A percentile compares a stretch with the other conserved stretches of the same genome.
phyloP scores from a whole-genome alignment of 1,140 invertebrate species.

The Helicoverpa zea region DNA sequence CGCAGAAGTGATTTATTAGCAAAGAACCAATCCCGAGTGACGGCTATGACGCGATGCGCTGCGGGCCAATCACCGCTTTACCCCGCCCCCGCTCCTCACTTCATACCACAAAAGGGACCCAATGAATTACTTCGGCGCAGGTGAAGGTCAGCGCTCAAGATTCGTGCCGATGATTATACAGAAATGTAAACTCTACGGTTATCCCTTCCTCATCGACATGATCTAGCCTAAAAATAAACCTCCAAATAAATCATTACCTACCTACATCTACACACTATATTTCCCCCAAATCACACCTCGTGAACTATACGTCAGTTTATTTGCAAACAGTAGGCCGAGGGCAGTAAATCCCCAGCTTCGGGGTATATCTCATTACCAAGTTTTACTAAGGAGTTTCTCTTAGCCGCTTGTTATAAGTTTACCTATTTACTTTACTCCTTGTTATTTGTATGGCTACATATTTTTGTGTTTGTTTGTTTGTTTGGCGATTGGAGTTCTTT shows the following conservation, averaged over 20 bases:
- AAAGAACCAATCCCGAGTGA: too few species aligned
- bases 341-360: conserved; percentile 52
- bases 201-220: too few species aligned
- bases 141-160: too few species aligned
- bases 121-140: too few species aligned
- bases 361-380: conserved; percentile 58
- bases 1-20: too few species aligned
- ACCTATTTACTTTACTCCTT: conserved; percentile 45
- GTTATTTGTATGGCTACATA: conserved; percentile 23
- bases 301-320: conserved; percentile 41
- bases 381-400: conserved; percentile 48
- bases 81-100: too few species aligned
- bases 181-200: too few species aligned
- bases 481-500: background rate
- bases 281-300: conserved; percentile 1
- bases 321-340: conserved; percentile 44
- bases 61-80: too few species aligned
- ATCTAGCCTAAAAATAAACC: too few species aligned
- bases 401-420: conserved; percentile 55
- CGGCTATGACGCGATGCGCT: too few species aligned
- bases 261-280: background rate
- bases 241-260: background rate
- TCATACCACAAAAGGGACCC: too few species aligned
- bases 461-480: conserved; percentile 24
- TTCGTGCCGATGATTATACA: too few species aligned